Conservation (phyloP, 2,888 invertebrate genomes). For the Miltochrista miniata region DNA sequence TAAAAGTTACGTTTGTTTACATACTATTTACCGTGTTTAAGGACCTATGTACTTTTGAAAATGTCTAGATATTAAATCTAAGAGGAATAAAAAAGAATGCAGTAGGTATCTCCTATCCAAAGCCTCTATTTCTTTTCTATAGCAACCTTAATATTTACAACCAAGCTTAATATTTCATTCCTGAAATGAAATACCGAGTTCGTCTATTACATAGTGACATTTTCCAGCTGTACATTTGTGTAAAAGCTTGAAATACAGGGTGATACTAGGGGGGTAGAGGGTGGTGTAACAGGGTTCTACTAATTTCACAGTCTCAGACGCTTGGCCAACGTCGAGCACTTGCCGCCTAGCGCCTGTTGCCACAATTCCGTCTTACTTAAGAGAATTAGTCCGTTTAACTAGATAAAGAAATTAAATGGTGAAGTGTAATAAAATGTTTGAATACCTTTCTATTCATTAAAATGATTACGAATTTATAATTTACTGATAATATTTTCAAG, state of each 20-base stretch:
- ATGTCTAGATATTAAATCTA: no score
- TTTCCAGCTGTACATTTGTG: conserved; percentile 38
- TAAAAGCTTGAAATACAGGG: conserved; percentile 41
- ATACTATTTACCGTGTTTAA: no score
- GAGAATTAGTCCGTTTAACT: conserved; percentile 54
- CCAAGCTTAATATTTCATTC: conserved; percentile 5
- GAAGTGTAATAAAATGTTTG: conserved; percentile 28
- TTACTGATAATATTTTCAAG: no score
- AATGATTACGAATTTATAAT: no score
- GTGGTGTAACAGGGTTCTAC: conserved; percentile 56
- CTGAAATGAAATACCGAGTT: conserved; percentile 1
- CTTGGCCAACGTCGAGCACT: conserved; percentile 49
- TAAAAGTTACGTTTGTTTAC: no score
- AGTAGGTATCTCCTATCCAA: no score
- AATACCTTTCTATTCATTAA: neutral
- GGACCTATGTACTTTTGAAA: no score
- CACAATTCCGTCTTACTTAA: conserved; percentile 55
- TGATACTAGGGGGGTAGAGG: conserved; percentile 34
- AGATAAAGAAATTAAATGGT: conserved; percentile 54
- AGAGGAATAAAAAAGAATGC: no score
- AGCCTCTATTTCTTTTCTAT: neutral
- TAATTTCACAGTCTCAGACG: conserved; percentile 70
- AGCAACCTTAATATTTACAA: neutral
- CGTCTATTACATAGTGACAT: conserved; percentile 21
- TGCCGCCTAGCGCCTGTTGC: conserved; percentile 51